These are phyloP conservation scores for Lerista edwardsae DNA, from an alignment of 2,797 vertebrate genomes.

Conservation along the genomic window DNA sequence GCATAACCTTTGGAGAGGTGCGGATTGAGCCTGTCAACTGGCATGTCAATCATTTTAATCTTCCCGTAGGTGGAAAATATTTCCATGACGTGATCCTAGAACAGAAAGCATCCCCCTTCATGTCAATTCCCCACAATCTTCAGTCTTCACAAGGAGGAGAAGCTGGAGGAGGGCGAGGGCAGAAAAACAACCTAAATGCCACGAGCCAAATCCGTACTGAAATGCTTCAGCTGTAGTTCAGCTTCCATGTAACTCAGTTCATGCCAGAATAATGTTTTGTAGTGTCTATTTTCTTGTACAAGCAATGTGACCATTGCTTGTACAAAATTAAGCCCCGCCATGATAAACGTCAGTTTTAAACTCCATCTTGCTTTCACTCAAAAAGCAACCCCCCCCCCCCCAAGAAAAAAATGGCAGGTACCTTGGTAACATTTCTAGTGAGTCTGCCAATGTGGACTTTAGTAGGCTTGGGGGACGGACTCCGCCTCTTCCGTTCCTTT, in stretches of 20 bases:
- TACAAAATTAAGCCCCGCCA: background rate
- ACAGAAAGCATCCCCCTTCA: background rate
- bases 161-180: background rate
- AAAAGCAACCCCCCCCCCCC: too few species aligned
- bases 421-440: constrained; percentile 97
- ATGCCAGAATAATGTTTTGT: too few species aligned
- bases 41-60: constrained; percentile 96
- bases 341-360: background rate
- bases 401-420: constrained; percentile 48
- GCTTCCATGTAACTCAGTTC: background rate
- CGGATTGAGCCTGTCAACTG: constrained; percentile 88
- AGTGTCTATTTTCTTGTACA: background rate
- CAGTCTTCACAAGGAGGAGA: background rate
- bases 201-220: background rate
- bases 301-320: background rate
- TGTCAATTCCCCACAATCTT: background rate
- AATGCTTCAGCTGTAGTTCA: background rate
- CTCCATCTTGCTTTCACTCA: background rate
- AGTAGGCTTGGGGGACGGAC: constrained; percentile 92
- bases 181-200: too few species aligned
- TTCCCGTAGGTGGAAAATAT: constrained; percentile 94
- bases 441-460: constrained; percentile 94
- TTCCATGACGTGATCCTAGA: constrained; percentile 88
- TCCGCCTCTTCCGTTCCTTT: constrained; percentile 92
- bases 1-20: constrained; percentile 92